Evolutionary conservation across 2,888 invertebrate species (phyloP).

Genomic region (Lampropteryx suffumata): DNA sequence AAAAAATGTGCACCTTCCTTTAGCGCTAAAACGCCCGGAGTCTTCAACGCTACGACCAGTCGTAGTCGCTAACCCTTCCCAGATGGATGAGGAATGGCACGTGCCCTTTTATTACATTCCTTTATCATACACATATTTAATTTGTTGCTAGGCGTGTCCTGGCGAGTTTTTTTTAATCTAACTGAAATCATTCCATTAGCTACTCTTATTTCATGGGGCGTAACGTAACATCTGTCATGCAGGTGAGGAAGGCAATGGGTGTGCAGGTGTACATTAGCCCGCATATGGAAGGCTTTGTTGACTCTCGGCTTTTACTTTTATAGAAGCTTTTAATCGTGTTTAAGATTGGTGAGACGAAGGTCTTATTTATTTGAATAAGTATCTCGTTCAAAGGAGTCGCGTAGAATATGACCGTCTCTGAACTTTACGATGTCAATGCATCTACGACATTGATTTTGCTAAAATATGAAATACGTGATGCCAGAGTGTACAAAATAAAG

Average conservation of each 20-base stretch:
- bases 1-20: too few relatives aligned
- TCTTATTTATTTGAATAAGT: background rate
- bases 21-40: slow-evolving; percentile 2
- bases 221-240: slow-evolving; percentile 65
- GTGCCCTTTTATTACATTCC: slow-evolving; percentile 13
- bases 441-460: slow-evolving; percentile 3
- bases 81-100: slow-evolving; percentile 8
- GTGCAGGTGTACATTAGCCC: slow-evolving; percentile 36
- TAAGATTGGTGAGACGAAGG: background rate
- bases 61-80: slow-evolving; percentile 16
- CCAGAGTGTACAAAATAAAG: too few relatives aligned
- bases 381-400: background rate
- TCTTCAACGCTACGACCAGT: slow-evolving; percentile 1
- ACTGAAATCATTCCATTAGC: slow-evolving; percentile 24
- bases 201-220: slow-evolving; percentile 16
- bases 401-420: slow-evolving; percentile 14
- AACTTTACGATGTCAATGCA: slow-evolving; percentile 5
- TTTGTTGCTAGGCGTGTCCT: slow-evolving; percentile 12
- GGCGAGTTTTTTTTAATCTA: slow-evolving; percentile 19
- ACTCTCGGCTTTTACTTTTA: background rate
- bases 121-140: slow-evolving; percentile 4
- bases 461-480: background rate
- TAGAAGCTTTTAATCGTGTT: slow-evolving; percentile 7
- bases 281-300: slow-evolving; percentile 27
- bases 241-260: slow-evolving; percentile 52